Evolutionary conservation across 2,888 invertebrate species (phyloP).

Genomic region (Neoascia interrupta): DNA sequence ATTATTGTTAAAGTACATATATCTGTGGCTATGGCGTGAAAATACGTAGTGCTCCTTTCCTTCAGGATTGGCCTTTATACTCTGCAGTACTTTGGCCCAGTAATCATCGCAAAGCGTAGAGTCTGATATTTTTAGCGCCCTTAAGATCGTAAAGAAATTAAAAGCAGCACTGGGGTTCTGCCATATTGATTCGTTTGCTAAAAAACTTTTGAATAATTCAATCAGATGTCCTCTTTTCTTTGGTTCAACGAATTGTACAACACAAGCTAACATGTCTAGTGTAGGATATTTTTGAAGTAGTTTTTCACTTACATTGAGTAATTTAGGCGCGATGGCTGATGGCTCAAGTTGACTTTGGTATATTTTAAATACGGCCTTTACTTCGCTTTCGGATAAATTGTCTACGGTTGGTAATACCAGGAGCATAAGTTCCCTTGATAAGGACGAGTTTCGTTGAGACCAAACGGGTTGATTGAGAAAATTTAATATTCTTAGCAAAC

Average conservation of each 20-base stretch:
- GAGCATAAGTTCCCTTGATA: conserved; percentile 78
- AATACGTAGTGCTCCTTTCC: conserved; percentile 75
- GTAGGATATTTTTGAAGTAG: conserved; percentile 77
- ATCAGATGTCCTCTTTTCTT: conserved; percentile 79
- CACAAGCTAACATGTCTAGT: conserved; percentile 79
- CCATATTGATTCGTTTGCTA: conserved; percentile 73
- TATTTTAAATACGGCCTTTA: conserved; percentile 78
- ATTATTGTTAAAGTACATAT: conserved; percentile 81
- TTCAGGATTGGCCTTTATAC: conserved; percentile 73
- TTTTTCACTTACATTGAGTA: conserved; percentile 78
- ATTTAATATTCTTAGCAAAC: conserved; percentile 75
- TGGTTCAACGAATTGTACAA: conserved; percentile 80
- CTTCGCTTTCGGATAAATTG: conserved; percentile 77
- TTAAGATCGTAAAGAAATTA: conserved; percentile 79
- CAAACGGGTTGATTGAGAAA: conserved; percentile 80
- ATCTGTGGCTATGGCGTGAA: conserved; percentile 80
- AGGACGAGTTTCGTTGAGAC: conserved; percentile 77
- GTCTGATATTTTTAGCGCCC: conserved; percentile 80
- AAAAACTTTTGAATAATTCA: conserved; percentile 75
- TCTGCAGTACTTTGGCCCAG: conserved; percentile 79
- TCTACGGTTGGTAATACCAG: conserved; percentile 77
- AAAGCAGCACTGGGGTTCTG: conserved; percentile 74
- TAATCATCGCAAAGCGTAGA: conserved; percentile 79
- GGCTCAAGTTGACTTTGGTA: conserved; percentile 81
- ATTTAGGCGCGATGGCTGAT: conserved; percentile 78